Percentiles rank a stretch among this genome's conserved stretches.
These are phyloP conservation scores for Propsilocerus akamusi DNA, from an alignment of 1,140 invertebrate species.

Conservation along the genomic window DNA sequence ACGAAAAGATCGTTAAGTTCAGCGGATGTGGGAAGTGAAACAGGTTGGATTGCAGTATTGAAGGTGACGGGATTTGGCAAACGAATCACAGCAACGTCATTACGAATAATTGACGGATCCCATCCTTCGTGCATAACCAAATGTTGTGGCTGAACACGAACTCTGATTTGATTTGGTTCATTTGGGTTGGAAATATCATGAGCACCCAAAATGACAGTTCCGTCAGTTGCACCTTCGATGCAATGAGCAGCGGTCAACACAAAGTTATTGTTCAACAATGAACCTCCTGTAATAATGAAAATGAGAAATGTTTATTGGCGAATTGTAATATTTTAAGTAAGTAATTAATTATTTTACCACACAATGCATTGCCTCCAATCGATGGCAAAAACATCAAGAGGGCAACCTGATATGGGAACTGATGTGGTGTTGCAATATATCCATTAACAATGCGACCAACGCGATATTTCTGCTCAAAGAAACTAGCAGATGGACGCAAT, in stretches of 20 bases:
- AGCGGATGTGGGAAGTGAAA: background rate
- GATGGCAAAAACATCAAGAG: background rate
- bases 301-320: background rate
- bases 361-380: background rate
- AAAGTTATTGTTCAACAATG: background rate
- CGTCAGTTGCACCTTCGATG: background rate
- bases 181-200: background rate
- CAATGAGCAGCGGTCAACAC: background rate
- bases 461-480: background rate
- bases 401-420: background rate
- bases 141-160: conserved; percentile 8
- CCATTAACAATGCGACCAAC: background rate
- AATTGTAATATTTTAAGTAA: background rate
- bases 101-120: conserved; percentile 9
- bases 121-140: conserved; percentile 15
- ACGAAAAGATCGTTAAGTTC: background rate
- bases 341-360: background rate
- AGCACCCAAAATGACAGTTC: conserved; percentile 3
- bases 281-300: background rate
- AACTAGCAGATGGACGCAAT: background rate
- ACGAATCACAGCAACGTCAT: conserved; percentile 17
- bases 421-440: background rate
- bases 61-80: conserved; percentile 11
- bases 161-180: conserved; percentile 7
- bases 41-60: background rate